Evolutionary conservation across 2,797 vertebrate species (phyloP).

Genomic region (Phataginus tricuspis): DNA sequence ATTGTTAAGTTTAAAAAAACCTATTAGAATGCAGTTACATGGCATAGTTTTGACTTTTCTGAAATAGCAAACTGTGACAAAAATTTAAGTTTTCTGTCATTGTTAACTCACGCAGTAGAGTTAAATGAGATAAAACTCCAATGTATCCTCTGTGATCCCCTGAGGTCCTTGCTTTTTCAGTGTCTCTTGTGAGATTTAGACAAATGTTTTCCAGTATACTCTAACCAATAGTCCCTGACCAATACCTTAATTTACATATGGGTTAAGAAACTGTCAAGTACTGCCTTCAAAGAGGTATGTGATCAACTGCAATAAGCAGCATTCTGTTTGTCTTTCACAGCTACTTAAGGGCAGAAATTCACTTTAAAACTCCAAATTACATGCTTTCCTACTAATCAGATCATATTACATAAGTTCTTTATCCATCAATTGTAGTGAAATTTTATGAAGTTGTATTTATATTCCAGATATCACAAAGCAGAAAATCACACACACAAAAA

Average conservation of each 20-base stretch:
- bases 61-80: not conserved
- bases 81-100: not conserved
- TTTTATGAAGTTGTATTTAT: not conserved
- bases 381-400: not conserved
- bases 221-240: not conserved
- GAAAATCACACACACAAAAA: not conserved
- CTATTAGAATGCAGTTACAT: not conserved
- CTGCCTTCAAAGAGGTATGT: not conserved
- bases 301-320: not conserved
- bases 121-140: not conserved
- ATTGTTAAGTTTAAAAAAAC: not conserved
- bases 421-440: not conserved
- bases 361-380: constrained; percentile 14
- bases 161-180: not conserved
- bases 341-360: not conserved
- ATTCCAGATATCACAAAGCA: not conserved
- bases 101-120: not conserved
- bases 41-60: constrained; percentile 1
- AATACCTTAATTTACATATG: not conserved
- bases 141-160: not conserved
- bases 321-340: not conserved
- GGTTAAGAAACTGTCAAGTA: not conserved
- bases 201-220: not conserved
- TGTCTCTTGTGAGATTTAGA: not conserved
- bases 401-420: not conserved